Evolutionary conservation across 2,797 vertebrate species (phyloP), one percentile per base, ranked within the genome.

Genomic region (Alectoris magna): DNA sequence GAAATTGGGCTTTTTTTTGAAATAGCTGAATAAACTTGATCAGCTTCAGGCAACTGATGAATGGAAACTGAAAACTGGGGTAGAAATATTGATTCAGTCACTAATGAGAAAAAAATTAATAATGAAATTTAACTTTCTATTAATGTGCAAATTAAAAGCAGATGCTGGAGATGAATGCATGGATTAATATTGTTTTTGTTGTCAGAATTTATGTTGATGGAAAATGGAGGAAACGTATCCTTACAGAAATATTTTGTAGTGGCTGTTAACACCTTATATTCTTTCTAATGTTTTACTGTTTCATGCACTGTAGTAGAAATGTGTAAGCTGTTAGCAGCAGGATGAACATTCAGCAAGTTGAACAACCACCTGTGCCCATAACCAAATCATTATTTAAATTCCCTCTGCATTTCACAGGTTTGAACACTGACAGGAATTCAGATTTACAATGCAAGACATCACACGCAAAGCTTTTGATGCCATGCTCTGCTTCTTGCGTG

Each of bases 191-290:
- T 95, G 79, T 62, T 70, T 96, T 94, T 97, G 96, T 97, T 97
- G 96, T 97, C 97, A 97, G 94, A 97, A 97, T 98, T 97, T 98
- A 97, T 97, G 97, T 90, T 96, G 95, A 93, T 93, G 96, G 97
- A 96, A 98, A 97, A 95, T 87, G 91, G 95, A 97, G 97, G 96
- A 97, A 98, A 97, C 95, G 93, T 97, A 95, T 86, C 95, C 95
- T 96, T 95, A 92, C 95, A 96, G 95, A 97, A 98, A 94, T 96
- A 97, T 96, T 98, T 97, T 97, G 96, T 97, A 96, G 93, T 23
- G 76, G 97, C 96, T 97, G 97, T 98, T 98, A 98, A 97, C 98
- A 97, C 97, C 97, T 98, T 97, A 96, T 78, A 85, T 93, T 96
- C 96, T 95, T 97, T 94, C 92, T 93, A 81, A 83, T 95, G 64